A percentile compares a stretch with the other conserved stretches of the same genome.
Evolutionary conservation across 2,888 invertebrate species (phyloP).

Genomic region (Polymixis flavicincta): DNA sequence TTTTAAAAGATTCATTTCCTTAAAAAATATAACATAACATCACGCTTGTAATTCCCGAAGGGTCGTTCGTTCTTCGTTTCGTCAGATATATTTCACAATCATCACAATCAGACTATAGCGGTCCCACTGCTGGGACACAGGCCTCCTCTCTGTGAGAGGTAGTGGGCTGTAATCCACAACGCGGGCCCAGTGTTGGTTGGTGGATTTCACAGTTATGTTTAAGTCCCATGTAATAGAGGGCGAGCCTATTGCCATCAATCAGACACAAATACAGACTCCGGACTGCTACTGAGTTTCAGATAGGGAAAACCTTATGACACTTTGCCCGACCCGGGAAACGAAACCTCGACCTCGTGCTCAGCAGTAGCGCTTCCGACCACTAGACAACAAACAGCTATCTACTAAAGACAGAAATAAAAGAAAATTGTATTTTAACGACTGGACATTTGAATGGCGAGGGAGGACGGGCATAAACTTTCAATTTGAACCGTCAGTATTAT

Average conservation of each 20-base stretch:
- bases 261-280: background rate
- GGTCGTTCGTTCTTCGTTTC: no score
- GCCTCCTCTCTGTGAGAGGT: no score
- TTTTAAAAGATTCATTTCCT: no score
- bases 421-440: constrained; percentile 59
- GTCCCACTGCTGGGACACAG: no score
- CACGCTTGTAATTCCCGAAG: background rate
- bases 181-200: no score
- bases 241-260: background rate
- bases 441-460: constrained; percentile 47
- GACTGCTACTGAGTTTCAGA: background rate
- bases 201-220: no score
- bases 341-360: background rate
- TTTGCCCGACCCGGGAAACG: no score
- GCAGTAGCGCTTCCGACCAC: background rate
- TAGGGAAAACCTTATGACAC: background rate
- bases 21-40: background rate
- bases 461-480: constrained; percentile 53
- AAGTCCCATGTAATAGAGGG: background rate
- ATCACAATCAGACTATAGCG: no score
- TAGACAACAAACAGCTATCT: constrained; percentile 15
- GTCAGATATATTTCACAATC: no score
- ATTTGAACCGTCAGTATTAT: constrained; percentile 54
- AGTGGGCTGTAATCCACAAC: no score
- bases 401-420: constrained; percentile 40